Evolutionary conservation across 2,888 invertebrate genomes (phyloP).

Genomic region (Caenorhabditis sulstoni): DNA sequence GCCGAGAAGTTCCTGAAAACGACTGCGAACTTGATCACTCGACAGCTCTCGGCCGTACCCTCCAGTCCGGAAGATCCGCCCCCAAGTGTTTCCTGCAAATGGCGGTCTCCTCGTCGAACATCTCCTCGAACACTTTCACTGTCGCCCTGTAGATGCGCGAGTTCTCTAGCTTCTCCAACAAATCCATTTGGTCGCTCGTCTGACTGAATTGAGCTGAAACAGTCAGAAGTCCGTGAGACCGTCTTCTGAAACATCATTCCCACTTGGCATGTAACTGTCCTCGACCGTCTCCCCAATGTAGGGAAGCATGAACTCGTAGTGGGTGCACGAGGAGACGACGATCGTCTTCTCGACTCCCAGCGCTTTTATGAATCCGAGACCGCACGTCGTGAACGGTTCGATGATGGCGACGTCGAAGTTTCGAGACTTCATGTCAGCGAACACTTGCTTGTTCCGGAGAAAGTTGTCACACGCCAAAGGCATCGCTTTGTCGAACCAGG

Average conservation of each 20-base stretch:
- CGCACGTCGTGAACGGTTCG: constrained; percentile 7
- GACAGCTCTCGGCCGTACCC: too few species aligned
- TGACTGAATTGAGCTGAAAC: too few species aligned
- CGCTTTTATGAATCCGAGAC: constrained; percentile 9
- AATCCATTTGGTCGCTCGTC: too few species aligned
- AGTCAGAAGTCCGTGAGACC: too few species aligned
- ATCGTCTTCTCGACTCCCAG: constrained; percentile 49
- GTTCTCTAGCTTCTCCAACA: too few species aligned
- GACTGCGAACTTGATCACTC: too few species aligned
- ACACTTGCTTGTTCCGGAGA: background rate
- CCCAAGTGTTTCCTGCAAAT: constrained; percentile 25
- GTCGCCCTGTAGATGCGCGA: constrained; percentile 13
- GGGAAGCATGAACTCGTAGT: constrained; percentile 31
- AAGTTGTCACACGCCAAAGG: background rate
- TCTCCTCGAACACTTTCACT: constrained; percentile 24
- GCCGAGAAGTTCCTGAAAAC: constrained; percentile 47
- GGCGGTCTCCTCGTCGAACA: constrained; percentile 33
- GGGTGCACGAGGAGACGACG: constrained; percentile 32
- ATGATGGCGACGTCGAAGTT: constrained; percentile 11
- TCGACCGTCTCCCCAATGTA: constrained; percentile 46
- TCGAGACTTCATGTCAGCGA: background rate
- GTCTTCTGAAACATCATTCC: constrained; percentile 22
- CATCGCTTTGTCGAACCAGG: background rate
- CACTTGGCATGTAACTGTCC: constrained; percentile 40
- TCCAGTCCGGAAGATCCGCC: constrained; percentile 28